Evolutionary conservation across 2,888 invertebrate species (phyloP).

Genomic region (Dermolepida albohirtum): DNA sequence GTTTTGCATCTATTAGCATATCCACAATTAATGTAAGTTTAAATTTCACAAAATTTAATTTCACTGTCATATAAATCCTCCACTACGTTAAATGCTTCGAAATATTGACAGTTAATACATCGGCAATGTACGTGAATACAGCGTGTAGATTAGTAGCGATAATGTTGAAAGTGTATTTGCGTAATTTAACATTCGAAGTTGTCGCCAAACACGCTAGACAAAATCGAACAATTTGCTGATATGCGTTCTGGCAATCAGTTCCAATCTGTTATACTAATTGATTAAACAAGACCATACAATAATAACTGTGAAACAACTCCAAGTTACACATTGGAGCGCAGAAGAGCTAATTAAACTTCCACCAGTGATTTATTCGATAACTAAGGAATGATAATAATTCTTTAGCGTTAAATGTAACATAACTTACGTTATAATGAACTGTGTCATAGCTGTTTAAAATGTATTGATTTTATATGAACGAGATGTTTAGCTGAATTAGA

Average conservation of each 20-base stretch:
- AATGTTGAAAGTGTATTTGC: constrained; percentile 24
- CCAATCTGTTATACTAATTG: constrained; percentile 17
- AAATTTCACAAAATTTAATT: constrained; percentile 36
- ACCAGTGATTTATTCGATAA: background rate
- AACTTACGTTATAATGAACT: no score
- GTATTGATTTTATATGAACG: background rate
- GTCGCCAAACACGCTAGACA: background rate
- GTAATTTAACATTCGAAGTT: constrained; percentile 25
- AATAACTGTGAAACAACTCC: constrained; percentile 1
- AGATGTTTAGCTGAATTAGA: no score
- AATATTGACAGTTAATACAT: constrained; percentile 33
- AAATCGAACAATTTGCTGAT: constrained; percentile 1
- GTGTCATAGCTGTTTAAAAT: no score
- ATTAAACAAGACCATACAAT: constrained; percentile 16
- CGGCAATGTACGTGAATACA: constrained; percentile 4
- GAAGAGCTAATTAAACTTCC: background rate
- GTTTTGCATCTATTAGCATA: no score
- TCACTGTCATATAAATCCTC: constrained; percentile 13
- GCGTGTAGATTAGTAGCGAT: constrained; percentile 26
- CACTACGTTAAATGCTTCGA: constrained; percentile 30
- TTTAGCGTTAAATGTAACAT: no score
- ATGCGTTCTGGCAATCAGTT: constrained; percentile 23
- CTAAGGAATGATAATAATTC: background rate
- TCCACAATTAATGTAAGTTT: no score
- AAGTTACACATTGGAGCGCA: background rate